phyloP scores from a whole-genome alignment of 2,888 invertebrate species.

The Strigamia transsilvanica region DNA sequence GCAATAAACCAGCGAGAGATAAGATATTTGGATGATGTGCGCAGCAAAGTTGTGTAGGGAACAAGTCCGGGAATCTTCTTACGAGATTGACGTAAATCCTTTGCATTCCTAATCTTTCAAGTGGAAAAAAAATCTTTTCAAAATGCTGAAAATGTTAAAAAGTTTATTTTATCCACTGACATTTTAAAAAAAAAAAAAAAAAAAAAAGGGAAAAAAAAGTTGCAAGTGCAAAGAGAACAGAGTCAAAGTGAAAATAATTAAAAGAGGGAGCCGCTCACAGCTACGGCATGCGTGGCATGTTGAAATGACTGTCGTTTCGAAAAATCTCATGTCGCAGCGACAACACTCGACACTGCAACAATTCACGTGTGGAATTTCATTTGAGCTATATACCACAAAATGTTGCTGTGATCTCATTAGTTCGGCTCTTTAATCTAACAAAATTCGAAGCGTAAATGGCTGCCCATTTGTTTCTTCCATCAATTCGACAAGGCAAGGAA shows the following conservation, averaged over 20 bases:
- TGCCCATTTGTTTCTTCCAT: neutral
- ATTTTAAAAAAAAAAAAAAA: neutral
- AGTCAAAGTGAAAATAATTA: slow-evolving; percentile 1
- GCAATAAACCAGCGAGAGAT: neutral
- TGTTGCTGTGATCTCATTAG: neutral
- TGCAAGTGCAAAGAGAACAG: neutral
- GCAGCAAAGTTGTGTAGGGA: neutral
- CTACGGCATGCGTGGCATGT: slow-evolving; percentile 7
- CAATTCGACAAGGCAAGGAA: neutral
- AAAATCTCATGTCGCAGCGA: slow-evolving; percentile 12
- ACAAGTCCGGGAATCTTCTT: slow-evolving; percentile 10
- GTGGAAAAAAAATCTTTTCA: neutral
- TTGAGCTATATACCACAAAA: neutral
- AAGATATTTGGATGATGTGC: neutral
- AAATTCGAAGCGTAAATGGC: neutral
- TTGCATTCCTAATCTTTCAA: neutral
- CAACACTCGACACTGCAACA: slow-evolving; percentile 13
- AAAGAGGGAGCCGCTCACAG: slow-evolving; percentile 3
- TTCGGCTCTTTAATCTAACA: neutral
- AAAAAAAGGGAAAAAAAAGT: too few relatives aligned
- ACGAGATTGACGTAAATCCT: slow-evolving; percentile 5
- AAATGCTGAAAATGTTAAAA: neutral
- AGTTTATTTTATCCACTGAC: neutral
- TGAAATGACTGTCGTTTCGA: slow-evolving; percentile 13
- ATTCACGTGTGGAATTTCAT: slow-evolving; percentile 34